These are phyloP conservation scores for Eristalinus aeneus DNA, from an alignment of 2,888 invertebrate species.

Conservation along the genomic window DNA sequence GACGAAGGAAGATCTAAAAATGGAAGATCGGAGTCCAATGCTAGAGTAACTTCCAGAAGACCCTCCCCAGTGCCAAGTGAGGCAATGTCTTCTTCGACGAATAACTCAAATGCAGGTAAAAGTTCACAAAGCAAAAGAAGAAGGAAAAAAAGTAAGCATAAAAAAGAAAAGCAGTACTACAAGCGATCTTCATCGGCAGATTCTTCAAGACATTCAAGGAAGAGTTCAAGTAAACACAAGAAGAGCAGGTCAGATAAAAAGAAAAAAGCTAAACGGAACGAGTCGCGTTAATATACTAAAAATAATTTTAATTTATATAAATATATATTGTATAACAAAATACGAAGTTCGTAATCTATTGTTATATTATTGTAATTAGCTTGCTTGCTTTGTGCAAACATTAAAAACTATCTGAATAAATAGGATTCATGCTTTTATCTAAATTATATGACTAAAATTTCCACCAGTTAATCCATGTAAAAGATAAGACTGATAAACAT, in stretches of 20 bases:
- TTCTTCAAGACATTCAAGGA: slow-evolving; percentile 75
- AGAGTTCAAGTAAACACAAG: slow-evolving; percentile 87
- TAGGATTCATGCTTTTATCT: slow-evolving; percentile 35
- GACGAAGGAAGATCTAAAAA: slow-evolving; percentile 33
- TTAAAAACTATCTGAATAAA: slow-evolving; percentile 63
- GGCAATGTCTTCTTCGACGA: slow-evolving; percentile 46
- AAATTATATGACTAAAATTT: neutral
- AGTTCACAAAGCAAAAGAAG: slow-evolving; percentile 82
- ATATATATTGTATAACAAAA: slow-evolving; percentile 38
- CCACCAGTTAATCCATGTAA: no score
- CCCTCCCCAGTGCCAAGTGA: slow-evolving; percentile 52
- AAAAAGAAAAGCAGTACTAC: slow-evolving; percentile 83
- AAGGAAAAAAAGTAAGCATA: slow-evolving; percentile 84
- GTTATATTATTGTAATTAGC: slow-evolving; percentile 51
- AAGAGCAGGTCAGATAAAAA: slow-evolving; percentile 84
- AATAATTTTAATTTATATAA: slow-evolving; percentile 28
- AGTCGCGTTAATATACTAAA: slow-evolving; percentile 42
- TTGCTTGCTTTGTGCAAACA: slow-evolving; percentile 27
- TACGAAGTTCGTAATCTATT: slow-evolving; percentile 32
- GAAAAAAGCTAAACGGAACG: slow-evolving; percentile 72
- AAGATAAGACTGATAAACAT: no score
- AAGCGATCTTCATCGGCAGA: slow-evolving; percentile 80
- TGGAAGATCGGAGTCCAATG: slow-evolving; percentile 75
- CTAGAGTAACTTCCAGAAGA: slow-evolving; percentile 84
- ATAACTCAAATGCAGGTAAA: slow-evolving; percentile 73